phyloP scores from a whole-genome alignment of 1,140 invertebrate species.

The Spodoptera frugiperda region DNA sequence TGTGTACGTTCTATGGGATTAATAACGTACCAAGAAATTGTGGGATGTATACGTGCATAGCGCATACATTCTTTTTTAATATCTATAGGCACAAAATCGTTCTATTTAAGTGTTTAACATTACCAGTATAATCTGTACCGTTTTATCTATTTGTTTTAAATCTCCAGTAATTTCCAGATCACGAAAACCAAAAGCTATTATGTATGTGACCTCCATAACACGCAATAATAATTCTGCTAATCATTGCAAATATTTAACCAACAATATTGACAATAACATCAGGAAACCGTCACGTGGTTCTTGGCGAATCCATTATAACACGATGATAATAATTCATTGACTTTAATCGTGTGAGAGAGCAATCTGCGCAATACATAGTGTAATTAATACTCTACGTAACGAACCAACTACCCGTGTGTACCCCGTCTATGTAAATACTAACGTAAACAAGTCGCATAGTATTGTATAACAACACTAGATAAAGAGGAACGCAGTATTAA shows the following conservation, averaged over 20 bases:
- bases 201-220: constrained; percentile 9
- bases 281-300: constrained; percentile 19
- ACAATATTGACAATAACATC: constrained; percentile 15
- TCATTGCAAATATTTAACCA: constrained; percentile 17
- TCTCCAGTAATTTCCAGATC: too few species aligned
- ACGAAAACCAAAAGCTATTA: constrained; percentile 14
- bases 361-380: constrained; percentile 36
- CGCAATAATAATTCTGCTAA: constrained; percentile 16
- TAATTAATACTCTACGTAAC: constrained; percentile 30
- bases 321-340: constrained; percentile 42
- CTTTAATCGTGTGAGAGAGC: constrained; percentile 27
- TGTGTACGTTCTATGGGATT: too few species aligned
- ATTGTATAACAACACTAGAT: background rate
- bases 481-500: background rate
- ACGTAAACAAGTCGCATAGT: background rate
- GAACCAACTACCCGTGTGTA: background rate
- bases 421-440: constrained; percentile 7
- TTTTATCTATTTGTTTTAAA: too few species aligned
- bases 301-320: constrained; percentile 10
- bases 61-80: too few species aligned
- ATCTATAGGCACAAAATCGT: too few species aligned
- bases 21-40: too few species aligned
- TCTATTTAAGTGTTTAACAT: too few species aligned
- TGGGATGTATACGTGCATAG: too few species aligned
- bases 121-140: too few species aligned